Percentiles rank a stretch among this genome's conserved stretches.
These are phyloP conservation scores for Harpagifer antarcticus DNA, from an alignment of 2,797 vertebrate genomes.

Conservation along the genomic window DNA sequence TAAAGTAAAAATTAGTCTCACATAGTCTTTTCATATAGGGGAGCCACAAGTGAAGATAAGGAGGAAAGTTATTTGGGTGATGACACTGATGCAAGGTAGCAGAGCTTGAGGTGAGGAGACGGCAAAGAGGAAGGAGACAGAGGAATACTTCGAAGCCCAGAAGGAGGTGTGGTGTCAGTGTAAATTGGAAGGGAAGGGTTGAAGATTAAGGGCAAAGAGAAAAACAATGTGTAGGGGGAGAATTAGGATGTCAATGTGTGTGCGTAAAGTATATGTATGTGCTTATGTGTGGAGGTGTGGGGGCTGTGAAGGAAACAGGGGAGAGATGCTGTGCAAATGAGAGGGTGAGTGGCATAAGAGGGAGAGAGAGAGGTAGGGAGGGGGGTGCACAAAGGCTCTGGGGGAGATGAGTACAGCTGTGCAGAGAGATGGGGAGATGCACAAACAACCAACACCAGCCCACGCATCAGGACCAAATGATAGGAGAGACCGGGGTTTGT, in stretches of 20 bases:
- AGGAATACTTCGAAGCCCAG: slow-evolving; percentile 38
- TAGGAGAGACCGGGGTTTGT: slow-evolving; percentile 44
- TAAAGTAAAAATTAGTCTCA: neutral
- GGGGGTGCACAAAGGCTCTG: slow-evolving; percentile 48
- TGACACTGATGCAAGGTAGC: slow-evolving; percentile 62
- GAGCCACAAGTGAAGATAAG: slow-evolving; percentile 1
- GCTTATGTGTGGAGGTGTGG: slow-evolving; percentile 3
- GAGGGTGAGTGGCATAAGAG: slow-evolving; percentile 48
- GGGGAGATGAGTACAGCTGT: slow-evolving; percentile 85
- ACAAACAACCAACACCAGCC: slow-evolving; percentile 56
- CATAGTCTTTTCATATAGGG: no score
- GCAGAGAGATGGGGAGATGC: slow-evolving; percentile 81
- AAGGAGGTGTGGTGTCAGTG: slow-evolving; percentile 56
- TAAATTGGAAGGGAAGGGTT: slow-evolving; percentile 43
- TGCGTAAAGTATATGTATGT: no score
- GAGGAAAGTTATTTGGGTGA: slow-evolving; percentile 27
- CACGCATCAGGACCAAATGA: slow-evolving; percentile 29
- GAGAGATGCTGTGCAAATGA: slow-evolving; percentile 50
- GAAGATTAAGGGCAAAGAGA: slow-evolving; percentile 53
- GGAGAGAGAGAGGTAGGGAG: slow-evolving; percentile 25
- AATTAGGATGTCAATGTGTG: neutral
- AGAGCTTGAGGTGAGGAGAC: slow-evolving; percentile 34
- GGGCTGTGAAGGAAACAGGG: slow-evolving; percentile 15
- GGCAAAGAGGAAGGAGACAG: slow-evolving; percentile 33
- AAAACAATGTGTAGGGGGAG: slow-evolving; percentile 21